Conservation (phyloP, 2,113 vertebrate genomes). For the Gnathonemus longibarbis region DNA sequence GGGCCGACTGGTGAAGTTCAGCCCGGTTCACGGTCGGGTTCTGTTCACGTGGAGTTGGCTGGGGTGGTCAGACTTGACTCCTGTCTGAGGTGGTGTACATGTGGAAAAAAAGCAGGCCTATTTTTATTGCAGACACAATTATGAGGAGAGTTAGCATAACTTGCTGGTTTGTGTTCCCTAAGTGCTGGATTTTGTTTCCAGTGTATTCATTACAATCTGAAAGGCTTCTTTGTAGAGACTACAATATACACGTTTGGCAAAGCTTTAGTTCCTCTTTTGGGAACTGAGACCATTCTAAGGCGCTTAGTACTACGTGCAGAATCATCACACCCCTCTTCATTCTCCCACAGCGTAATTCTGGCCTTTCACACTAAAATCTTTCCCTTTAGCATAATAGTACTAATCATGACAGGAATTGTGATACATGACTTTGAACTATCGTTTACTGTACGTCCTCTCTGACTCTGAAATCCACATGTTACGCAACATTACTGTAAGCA, state of each 20-base stretch:
- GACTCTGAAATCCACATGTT: background rate
- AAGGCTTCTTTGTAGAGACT: background rate
- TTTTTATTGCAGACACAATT: background rate
- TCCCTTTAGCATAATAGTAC: background rate
- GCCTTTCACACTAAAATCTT: background rate
- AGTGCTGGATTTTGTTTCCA: background rate
- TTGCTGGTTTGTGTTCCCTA: background rate
- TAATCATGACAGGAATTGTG: background rate
- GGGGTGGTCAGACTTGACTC: background rate
- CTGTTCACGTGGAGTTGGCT: background rate
- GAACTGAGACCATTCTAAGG: background rate
- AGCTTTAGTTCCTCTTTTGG: background rate
- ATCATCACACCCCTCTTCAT: background rate
- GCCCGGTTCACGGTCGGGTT: background rate
- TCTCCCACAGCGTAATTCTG: background rate
- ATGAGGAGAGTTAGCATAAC: background rate
- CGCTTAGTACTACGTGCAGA: background rate
- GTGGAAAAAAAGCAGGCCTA: background rate
- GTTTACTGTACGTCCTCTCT: background rate
- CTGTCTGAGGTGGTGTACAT: background rate
- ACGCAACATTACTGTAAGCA: background rate
- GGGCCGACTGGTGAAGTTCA: background rate
- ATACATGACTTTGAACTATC: background rate
- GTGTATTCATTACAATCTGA: slow-evolving; percentile 4
- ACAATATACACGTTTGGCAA: background rate